phyloP scores from a whole-genome alignment of 2,113 vertebrate species.

The Odobenus rosmarus region DNA sequence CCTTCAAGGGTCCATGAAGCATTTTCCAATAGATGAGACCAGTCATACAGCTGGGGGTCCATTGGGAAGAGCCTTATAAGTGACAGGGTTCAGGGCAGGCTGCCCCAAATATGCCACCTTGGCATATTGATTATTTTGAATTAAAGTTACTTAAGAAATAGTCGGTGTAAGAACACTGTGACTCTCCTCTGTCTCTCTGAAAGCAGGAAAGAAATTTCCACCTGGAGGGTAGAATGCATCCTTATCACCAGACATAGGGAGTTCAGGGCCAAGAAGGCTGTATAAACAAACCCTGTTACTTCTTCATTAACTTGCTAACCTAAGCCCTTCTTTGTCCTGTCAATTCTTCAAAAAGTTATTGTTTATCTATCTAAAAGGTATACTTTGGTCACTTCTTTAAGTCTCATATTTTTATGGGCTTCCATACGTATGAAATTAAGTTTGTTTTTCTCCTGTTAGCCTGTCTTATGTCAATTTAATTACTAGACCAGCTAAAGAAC shows the following conservation, averaged over 20 bases:
- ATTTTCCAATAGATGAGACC: background rate
- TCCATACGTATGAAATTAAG: background rate
- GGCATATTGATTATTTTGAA: background rate
- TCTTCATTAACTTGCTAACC: background rate
- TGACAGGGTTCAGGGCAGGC: background rate
- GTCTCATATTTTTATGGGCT: background rate
- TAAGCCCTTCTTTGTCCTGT: background rate
- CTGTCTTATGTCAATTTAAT: background rate
- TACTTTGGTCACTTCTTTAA: background rate
- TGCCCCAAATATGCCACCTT: background rate
- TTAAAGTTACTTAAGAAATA: background rate
- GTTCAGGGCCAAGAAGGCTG: background rate
- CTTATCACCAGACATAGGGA: background rate
- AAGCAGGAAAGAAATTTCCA: background rate
- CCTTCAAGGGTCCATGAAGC: background rate
- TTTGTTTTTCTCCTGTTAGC: background rate
- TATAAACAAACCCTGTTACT: background rate
- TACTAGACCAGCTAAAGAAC: background rate
- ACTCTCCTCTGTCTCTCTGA: background rate
- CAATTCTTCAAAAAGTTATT: background rate
- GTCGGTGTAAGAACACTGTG: background rate
- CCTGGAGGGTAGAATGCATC: background rate
- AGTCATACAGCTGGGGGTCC: too few relatives aligned
- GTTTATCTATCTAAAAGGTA: background rate
- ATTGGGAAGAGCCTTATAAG: background rate